phyloP scores from a whole-genome alignment of 53 echinoderm and acorn worm species.

The Stichopus horrens region DNA sequence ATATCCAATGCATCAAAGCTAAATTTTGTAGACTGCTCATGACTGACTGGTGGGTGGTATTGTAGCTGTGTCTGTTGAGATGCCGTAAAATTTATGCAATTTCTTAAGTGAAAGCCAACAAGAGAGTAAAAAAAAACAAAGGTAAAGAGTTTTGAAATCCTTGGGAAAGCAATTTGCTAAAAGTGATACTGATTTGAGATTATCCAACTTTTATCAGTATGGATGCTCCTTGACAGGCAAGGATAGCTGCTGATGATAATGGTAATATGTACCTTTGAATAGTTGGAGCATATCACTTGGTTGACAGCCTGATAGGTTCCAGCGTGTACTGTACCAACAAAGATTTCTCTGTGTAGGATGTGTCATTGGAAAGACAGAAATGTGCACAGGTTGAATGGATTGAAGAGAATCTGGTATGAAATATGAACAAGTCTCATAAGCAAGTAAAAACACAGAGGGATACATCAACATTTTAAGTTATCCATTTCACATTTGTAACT shows the following conservation, averaged over 20 bases:
- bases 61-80: not conserved
- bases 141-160: conserved; percentile 1
- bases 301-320: no score
- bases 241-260: not conserved
- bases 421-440: no score
- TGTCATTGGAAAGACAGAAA: no score
- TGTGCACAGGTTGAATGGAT: no score
- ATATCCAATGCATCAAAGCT: not conserved
- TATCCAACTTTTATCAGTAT: not conserved
- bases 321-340: no score
- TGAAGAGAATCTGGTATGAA: no score
- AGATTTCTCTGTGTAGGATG: no score
- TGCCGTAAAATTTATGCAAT: not conserved
- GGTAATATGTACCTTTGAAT: not conserved
- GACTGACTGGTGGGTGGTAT: not conserved
- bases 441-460: no score
- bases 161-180: conserved; percentile 21
- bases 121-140: not conserved
- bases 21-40: not conserved
- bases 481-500: no score
- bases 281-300: no score
- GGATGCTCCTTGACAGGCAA: not conserved
- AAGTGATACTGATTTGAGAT: not conserved
- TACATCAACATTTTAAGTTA: no score
- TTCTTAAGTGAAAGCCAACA: not conserved